Evolutionary conservation across 2,797 vertebrate genomes (phyloP).

Genomic region (Denticeps clupeoides): DNA sequence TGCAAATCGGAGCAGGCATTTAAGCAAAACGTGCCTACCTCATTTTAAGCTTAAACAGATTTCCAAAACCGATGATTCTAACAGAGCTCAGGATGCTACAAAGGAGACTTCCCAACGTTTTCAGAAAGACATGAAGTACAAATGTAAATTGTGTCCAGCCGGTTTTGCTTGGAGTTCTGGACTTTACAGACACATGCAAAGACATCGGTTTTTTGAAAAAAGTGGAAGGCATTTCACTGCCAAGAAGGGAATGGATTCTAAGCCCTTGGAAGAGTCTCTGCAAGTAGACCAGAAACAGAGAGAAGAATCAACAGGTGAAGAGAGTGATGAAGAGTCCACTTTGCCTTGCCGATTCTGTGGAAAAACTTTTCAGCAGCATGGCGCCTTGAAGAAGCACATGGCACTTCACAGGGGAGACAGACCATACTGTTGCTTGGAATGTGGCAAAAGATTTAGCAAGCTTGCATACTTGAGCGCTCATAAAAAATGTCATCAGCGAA

Average conservation of each 20-base stretch:
- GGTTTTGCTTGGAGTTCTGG: conserved; percentile 50
- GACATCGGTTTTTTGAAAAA: conserved; percentile 47
- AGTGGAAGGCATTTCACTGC: conserved; percentile 42
- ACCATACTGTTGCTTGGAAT: conserved; percentile 57
- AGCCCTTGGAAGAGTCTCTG: conserved; percentile 9
- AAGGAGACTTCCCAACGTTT: neutral
- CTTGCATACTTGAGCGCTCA: conserved; percentile 44
- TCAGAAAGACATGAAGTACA: conserved; percentile 18
- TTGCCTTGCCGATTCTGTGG: conserved; percentile 55
- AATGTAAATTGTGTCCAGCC: conserved; percentile 55
- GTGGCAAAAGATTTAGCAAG: conserved; percentile 53
- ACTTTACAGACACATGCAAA: conserved; percentile 56
- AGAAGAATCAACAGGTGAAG: conserved; percentile 11
- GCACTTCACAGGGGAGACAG: conserved; percentile 47
- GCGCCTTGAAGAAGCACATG: conserved; percentile 45
- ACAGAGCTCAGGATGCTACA: neutral
- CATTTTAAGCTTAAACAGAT: conserved; percentile 32
- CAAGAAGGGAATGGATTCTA: conserved; percentile 29
- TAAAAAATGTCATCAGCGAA: conserved; percentile 53
- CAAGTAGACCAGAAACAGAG: conserved; percentile 2
- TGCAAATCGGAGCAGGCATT: conserved; percentile 52
- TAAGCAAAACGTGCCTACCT: conserved; percentile 45
- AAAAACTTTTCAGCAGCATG: conserved; percentile 31
- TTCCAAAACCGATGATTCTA: neutral
- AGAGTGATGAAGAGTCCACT: neutral